Evolutionary conservation across 2,888 invertebrate genomes (phyloP).

Genomic region (Podotricha telesiphe): DNA sequence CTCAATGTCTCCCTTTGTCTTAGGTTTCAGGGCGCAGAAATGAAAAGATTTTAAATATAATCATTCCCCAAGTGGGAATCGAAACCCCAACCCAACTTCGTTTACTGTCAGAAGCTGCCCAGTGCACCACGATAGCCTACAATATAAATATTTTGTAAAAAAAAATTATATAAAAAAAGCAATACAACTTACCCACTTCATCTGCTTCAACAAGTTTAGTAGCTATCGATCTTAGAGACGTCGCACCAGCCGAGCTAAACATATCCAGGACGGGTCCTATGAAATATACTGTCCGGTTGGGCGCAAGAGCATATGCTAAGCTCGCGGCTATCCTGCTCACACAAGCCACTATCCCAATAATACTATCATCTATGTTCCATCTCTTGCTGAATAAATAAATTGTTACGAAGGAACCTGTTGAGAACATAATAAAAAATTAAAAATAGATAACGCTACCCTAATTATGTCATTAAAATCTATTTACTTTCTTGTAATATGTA

Average conservation of each 20-base stretch:
- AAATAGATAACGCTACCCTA: not conserved
- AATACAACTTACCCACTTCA: conserved; percentile 78
- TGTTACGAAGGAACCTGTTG: conserved; percentile 79
- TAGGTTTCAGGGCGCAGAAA: too few relatives aligned
- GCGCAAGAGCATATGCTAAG: conserved; percentile 78
- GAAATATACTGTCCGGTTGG: conserved; percentile 74
- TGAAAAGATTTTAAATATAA: too few relatives aligned
- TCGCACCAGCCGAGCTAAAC: conserved; percentile 83
- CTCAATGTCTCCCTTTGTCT: too few relatives aligned
- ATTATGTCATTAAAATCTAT: not conserved
- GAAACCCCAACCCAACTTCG: too few relatives aligned
- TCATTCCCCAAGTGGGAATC: too few relatives aligned
- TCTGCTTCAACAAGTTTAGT: conserved; percentile 82
- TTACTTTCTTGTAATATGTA: not conserved
- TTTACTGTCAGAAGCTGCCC: too few relatives aligned
- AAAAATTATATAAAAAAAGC: too few relatives aligned
- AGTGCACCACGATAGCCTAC: too few relatives aligned
- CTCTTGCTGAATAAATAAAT: conserved; percentile 80
- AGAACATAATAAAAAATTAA: not conserved
- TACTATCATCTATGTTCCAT: conserved; percentile 78
- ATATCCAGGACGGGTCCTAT: conserved; percentile 81
- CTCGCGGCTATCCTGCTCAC: conserved; percentile 80
- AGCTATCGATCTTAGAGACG: conserved; percentile 82
- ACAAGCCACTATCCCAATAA: conserved; percentile 79
- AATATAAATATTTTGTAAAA: too few relatives aligned